Conservation (phyloP, 2,888 invertebrate genomes). For the Dendrolimus pini region DNA sequence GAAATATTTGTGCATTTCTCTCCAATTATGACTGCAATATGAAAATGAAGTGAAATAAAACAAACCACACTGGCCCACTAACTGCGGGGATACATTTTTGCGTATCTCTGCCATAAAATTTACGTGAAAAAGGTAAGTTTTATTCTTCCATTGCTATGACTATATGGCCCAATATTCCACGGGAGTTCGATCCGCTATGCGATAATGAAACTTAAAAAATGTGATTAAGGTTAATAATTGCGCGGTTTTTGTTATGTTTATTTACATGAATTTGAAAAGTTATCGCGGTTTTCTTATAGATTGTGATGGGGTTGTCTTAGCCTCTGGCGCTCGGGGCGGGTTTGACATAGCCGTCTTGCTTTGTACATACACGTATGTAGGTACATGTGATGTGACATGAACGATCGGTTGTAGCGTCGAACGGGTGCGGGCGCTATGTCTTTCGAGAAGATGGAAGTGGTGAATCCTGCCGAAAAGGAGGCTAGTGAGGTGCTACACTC, state of each 20-base stretch:
- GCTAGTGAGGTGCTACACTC: constrained; percentile 83
- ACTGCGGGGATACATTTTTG: constrained; percentile 45
- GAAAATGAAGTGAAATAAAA: constrained; percentile 65
- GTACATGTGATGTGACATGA: constrained; percentile 70
- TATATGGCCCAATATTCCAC: constrained; percentile 79
- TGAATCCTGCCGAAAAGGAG: constrained; percentile 82
- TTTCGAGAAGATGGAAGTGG: constrained; percentile 78
- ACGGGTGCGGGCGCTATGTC: constrained; percentile 53
- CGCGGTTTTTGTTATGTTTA: constrained; percentile 77
- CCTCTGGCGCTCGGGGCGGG: constrained; percentile 54
- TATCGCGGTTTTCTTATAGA: constrained; percentile 70
- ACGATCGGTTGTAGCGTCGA: constrained; percentile 63
- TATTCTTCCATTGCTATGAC: constrained; percentile 70
- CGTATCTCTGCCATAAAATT: constrained; percentile 39
- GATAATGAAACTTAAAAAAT: constrained; percentile 79
- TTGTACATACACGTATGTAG: constrained; percentile 68
- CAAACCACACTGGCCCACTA: constrained; percentile 43
- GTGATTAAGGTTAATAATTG: constrained; percentile 79
- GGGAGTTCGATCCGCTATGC: constrained; percentile 78
- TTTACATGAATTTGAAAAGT: constrained; percentile 77
- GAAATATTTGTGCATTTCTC: constrained; percentile 71
- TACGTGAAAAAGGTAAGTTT: constrained; percentile 70
- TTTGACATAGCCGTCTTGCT: constrained; percentile 39
- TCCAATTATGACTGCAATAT: constrained; percentile 70
- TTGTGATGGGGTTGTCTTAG: constrained; percentile 41